These are phyloP conservation scores for Leucopternis melanops DNA, from an alignment of 2,113 vertebrate species.

Conservation along the genomic window DNA sequence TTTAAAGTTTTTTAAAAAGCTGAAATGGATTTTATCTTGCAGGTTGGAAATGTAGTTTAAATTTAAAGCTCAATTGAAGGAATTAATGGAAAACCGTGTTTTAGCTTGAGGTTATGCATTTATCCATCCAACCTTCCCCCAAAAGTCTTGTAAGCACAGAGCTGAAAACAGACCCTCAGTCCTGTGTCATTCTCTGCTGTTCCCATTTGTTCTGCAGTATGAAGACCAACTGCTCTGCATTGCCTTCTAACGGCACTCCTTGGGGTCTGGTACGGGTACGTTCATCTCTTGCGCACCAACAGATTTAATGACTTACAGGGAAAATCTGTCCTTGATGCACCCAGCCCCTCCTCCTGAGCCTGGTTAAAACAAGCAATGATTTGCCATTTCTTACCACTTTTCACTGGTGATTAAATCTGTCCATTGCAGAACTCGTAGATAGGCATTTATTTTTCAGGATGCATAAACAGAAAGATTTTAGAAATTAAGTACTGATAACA, in stretches of 20 bases:
- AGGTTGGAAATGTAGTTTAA: background rate
- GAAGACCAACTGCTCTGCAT: background rate
- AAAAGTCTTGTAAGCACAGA: background rate
- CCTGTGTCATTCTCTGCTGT: background rate
- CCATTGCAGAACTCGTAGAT: background rate
- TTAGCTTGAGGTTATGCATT: background rate
- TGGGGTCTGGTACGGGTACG: rapidly evolving
- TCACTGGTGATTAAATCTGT: background rate
- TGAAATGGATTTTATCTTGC: background rate
- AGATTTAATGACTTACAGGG: background rate
- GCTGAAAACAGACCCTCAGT: background rate
- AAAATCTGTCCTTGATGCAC: background rate
- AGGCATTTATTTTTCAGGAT: background rate
- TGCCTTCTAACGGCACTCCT: background rate
- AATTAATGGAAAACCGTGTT: background rate
- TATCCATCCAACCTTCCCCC: background rate
- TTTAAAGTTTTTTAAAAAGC: background rate
- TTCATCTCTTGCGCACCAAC: background rate
- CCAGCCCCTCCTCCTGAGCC: background rate
- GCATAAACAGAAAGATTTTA: background rate
- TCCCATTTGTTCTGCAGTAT: background rate
- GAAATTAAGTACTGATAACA: background rate
- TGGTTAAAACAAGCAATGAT: background rate
- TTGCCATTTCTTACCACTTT: background rate
- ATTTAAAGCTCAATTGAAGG: background rate